Percentiles rank a stretch among this genome's conserved stretches.
These are phyloP conservation scores for Gallinago nigripennis DNA, from an alignment of 2,797 vertebrate genomes.

Conservation along the genomic window DNA sequence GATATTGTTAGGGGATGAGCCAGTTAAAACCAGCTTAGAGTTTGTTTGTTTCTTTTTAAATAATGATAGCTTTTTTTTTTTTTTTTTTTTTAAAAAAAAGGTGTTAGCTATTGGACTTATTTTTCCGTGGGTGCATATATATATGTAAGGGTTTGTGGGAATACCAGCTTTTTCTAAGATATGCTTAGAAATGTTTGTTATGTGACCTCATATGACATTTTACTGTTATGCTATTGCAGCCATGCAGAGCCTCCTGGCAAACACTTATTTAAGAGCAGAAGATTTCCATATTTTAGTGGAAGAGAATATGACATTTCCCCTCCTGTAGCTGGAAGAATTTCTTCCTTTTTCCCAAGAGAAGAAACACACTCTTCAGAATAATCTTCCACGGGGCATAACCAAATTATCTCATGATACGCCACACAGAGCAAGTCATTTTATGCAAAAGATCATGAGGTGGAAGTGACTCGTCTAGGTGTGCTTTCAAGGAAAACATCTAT, in stretches of 20 bases:
- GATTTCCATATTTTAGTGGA: not conserved
- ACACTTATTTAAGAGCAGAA: not conserved
- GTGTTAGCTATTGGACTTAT: not conserved
- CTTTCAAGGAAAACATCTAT: not conserved
- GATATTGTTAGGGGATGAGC: not conserved
- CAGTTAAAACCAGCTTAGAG: not conserved
- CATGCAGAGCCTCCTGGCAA: not conserved
- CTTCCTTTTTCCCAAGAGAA: not conserved
- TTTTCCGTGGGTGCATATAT: not conserved
- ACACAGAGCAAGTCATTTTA: not conserved
- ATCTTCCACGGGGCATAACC: not conserved
- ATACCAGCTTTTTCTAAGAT: not conserved
- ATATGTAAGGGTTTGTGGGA: not conserved
- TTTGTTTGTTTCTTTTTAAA: not conserved
- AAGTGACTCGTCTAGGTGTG: not conserved
- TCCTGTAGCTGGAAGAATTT: not conserved
- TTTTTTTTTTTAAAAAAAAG: not conserved
- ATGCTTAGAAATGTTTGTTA: not conserved
- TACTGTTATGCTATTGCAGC: not conserved
- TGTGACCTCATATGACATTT: not conserved
- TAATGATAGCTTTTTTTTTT: not conserved
- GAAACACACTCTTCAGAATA: not conserved
- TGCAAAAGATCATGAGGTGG: not conserved
- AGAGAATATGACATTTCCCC: not conserved
- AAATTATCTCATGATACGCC: not conserved